Conservation (phyloP, 2,888 invertebrate genomes). For the Philhelius pedissequus region DNA sequence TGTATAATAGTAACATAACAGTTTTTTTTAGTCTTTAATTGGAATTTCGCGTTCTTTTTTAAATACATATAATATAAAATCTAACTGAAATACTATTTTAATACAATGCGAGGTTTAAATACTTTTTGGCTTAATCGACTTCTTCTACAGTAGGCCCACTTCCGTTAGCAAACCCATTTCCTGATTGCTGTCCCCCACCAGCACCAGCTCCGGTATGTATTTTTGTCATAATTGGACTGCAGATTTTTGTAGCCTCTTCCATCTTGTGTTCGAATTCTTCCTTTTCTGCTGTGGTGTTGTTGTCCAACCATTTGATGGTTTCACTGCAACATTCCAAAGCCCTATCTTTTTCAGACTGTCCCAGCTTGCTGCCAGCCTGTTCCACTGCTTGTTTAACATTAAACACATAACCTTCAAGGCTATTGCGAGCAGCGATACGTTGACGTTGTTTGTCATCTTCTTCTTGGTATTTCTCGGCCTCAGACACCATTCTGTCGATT, state of each 20-base stretch:
- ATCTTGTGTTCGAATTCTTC: slow-evolving; percentile 84
- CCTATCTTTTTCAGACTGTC: slow-evolving; percentile 85
- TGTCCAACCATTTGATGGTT: slow-evolving; percentile 86
- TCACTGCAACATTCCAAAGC: slow-evolving; percentile 83
- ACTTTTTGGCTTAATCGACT: slow-evolving; percentile 77
- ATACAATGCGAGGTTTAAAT: too few species aligned
- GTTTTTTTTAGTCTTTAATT: too few species aligned
- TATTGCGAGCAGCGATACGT: slow-evolving; percentile 84
- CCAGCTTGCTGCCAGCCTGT: slow-evolving; percentile 83
- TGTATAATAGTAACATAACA: too few species aligned
- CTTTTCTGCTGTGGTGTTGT: slow-evolving; percentile 87
- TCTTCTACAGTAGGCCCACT: slow-evolving; percentile 77
- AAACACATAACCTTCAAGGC: slow-evolving; percentile 85
- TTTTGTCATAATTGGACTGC: slow-evolving; percentile 80
- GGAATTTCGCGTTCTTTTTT: too few species aligned
- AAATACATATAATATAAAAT: too few species aligned
- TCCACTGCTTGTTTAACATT: slow-evolving; percentile 85
- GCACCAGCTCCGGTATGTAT: slow-evolving; percentile 72
- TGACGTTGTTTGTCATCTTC: slow-evolving; percentile 86
- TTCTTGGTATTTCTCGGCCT: slow-evolving; percentile 86
- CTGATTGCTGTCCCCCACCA: not conserved
- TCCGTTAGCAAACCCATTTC: slow-evolving; percentile 82
- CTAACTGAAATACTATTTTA: too few species aligned
- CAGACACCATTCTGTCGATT: slow-evolving; percentile 88
- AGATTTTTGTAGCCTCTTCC: slow-evolving; percentile 75